Base-by-base conservation (phyloP, 2,888 invertebrate genomes). In the Clepsis dumicolana region DNA sequence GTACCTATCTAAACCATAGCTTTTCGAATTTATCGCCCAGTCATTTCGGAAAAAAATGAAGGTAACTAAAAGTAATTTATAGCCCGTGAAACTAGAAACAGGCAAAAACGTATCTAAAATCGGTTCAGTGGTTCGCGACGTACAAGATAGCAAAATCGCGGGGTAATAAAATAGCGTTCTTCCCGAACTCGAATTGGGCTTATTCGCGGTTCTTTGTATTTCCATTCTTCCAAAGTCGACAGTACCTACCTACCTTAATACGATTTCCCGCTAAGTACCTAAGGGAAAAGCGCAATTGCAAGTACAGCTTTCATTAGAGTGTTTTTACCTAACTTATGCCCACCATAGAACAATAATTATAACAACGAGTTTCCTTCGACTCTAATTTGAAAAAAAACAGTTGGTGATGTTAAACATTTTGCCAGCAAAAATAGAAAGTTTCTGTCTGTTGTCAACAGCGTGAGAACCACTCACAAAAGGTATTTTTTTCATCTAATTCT, bases 31-130 rank as follows among this genome's bases (percentile, higher is more conserved):
- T 56, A 62, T 63, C 54, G 56, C 18, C n/a, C 25, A 59, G 41
- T 25, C 38, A 59, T 25, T 56, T 38, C 38, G 50, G 21, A 56
- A 67, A 60, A 61, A 66, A 48, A 61, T 32, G 54, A 48, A 62
- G 48, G 62, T 48, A 56, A 56, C 61, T 62, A 62, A 67, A 62
- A 67, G 35, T 62, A 50, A 67, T 67, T 68, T 68, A 59, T 64
- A 18, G 59, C 38, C 10, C 41, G 50, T 57, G n/a, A 68, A 38
- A 64, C 68, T 63, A 41, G 57, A 57, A 68, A 68, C 52, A 53
- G 50, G 29, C 57, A 24, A 53, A 62, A 41, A 59, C 16, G 27
- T 32, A 64, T 59, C 52, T 53, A 50, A 41, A n/a, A 41, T 57
- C 67, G 48, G 67, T 57, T 67, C 67, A 67, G 63, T 57, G 57